Base-by-base conservation (phyloP, 2,888 invertebrate species). In the Eupithecia exiguata region DNA sequence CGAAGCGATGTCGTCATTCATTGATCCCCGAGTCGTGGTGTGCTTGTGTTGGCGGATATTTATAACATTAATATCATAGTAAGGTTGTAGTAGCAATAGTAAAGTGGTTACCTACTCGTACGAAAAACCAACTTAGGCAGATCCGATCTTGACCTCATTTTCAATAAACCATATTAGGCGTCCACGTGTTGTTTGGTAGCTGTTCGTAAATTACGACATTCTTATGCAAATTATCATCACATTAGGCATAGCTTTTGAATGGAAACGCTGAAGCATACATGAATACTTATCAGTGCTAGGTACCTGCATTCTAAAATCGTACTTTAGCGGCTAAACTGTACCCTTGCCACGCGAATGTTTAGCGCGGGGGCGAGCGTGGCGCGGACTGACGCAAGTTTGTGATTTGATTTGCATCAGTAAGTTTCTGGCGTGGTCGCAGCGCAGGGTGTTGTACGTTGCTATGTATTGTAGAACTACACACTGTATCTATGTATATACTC, bases 171-270 rank as follows among this genome's bases (percentile, higher is more conserved):
- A 21, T 66, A 40, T 66, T 40, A 40, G 43, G 93, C 92, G 82
- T 77, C 80, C 75, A 77, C 80, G 74, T 76, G 69, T 75, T 73
- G 69, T 85, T 62, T 21, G 35, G 81, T 84, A 66, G 66, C 66
- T n/a, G 84, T 85, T 85, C 82, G 84, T 81, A 12, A 77, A 78
- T 79, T 78, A 75, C 78, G 74, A 83, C 83, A 88, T 88, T 81
- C 88, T 86, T 90, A 91, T 91, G 88, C 84, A 83, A 84, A 66
- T 66, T 16, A 21, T 58, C 10, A 25, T 58, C 58, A 25, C 58
- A 58, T 25, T 58, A 53, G 21, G 25, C 21, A 25, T 58, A 58
- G 58, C 25, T 58, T 21, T 53, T 58, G 25, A 58, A 58, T 25
- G 25, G 25, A 58, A 58, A 58, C 58, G 12, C 58, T 58, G 58